Evolutionary conservation across 1,140 invertebrate species (phyloP).

Genomic region (Drosophila tropicalis): DNA sequence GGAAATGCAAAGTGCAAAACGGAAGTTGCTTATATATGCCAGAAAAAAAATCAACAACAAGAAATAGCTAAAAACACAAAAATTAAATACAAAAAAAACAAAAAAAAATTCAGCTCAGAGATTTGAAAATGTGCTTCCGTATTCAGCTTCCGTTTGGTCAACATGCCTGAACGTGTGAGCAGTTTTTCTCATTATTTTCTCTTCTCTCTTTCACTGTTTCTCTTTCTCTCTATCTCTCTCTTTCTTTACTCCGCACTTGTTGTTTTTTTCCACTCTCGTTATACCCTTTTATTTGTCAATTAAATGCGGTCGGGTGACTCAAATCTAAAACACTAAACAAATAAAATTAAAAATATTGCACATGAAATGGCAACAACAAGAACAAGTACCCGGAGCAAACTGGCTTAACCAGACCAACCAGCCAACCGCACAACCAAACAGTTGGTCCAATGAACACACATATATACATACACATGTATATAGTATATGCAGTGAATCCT

Average conservation of each 20-base stretch:
- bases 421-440: conserved; percentile 38
- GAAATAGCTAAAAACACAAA: not conserved
- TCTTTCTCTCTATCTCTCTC: not conserved
- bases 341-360: conserved; percentile 58
- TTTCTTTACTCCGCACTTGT: not conserved
- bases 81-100: conserved; percentile 33
- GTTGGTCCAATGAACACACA: conserved; percentile 49
- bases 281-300: conserved; percentile 34
- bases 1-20: conserved; percentile 73
- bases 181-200: not conserved
- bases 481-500: too few species aligned
- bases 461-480: not conserved
- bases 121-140: conserved; percentile 55
- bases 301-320: conserved; percentile 47
- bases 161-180: not conserved
- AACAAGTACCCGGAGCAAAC: conserved; percentile 20
- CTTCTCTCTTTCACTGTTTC: not conserved
- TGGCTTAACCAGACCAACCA: conserved; percentile 37
- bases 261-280: not conserved
- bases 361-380: conserved; percentile 27
- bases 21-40: conserved; percentile 58
- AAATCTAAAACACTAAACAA: conserved; percentile 38
- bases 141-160: conserved; percentile 36
- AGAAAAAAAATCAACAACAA: not conserved
- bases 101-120: conserved; percentile 21